Conservation (phyloP, 2,113 vertebrate genomes). For the Penelope pileata region DNA sequence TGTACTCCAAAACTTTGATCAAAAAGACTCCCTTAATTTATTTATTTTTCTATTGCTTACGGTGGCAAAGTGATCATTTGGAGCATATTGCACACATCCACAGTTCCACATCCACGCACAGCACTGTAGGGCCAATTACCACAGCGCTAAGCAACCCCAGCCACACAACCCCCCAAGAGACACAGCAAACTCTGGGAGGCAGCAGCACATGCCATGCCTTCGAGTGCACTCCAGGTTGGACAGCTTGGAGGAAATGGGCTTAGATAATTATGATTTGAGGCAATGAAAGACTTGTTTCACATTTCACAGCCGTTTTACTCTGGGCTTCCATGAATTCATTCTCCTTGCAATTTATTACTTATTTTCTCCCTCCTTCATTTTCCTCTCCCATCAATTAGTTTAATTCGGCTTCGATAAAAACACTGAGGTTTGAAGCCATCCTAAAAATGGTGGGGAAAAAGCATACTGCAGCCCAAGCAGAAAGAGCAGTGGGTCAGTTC, state of each 20-base stretch:
- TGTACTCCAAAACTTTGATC: neutral
- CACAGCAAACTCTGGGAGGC: neutral
- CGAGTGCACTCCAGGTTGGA: neutral
- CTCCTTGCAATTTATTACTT: neutral
- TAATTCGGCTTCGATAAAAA: neutral
- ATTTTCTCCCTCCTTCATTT: neutral
- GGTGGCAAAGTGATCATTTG: neutral
- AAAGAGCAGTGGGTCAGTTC: neutral
- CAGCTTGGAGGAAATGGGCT: neutral
- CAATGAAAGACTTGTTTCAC: neutral
- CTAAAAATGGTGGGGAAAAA: rapidly evolving
- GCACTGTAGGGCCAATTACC: neutral
- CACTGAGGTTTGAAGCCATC: neutral
- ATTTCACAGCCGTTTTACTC: neutral
- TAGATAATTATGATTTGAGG: neutral
- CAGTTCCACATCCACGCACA: neutral
- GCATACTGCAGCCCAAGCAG: neutral
- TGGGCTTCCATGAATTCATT: neutral
- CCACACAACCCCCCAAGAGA: rapidly evolving
- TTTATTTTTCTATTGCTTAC: neutral
- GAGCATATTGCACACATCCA: rapidly evolving
- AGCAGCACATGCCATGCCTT: neutral
- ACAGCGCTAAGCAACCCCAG: too few species aligned
- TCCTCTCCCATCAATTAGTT: neutral
- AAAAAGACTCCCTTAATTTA: neutral